These are phyloP conservation scores for Drosophila subobscura DNA, from an alignment of 1,140 invertebrate species.

Conservation along the genomic window DNA sequence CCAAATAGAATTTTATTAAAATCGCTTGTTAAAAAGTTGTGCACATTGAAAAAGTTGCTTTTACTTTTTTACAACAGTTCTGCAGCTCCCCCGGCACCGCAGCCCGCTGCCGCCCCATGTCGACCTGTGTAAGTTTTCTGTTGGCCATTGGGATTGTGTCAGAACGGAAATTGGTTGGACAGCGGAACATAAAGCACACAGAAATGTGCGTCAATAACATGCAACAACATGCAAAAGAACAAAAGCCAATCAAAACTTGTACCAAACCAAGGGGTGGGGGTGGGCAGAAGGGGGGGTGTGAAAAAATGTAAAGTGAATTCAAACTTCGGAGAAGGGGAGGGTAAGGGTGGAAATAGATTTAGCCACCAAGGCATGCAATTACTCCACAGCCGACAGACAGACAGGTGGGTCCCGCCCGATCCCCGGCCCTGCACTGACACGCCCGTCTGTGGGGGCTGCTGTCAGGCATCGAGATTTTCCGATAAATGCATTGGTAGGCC, in stretches of 20 bases:
- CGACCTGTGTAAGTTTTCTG: slow-evolving; percentile 1
- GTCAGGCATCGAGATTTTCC: slow-evolving; percentile 61
- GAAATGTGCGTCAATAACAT: slow-evolving; percentile 72
- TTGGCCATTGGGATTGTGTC: slow-evolving; percentile 63
- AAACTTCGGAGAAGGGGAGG: slow-evolving; percentile 12
- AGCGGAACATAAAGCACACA: slow-evolving; percentile 70
- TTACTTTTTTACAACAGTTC: slow-evolving; percentile 1
- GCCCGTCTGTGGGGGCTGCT: slow-evolving; percentile 57
- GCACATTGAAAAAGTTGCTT: slow-evolving; percentile 68
- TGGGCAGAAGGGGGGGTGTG: slow-evolving; percentile 1
- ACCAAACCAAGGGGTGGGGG: slow-evolving; percentile 17
- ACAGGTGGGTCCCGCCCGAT: not conserved
- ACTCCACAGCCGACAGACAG: slow-evolving; percentile 21
- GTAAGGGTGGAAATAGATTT: slow-evolving; percentile 49
- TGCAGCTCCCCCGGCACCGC: not conserved
- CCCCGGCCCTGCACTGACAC: slow-evolving; percentile 17
- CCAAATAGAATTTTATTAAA: slow-evolving; percentile 82
- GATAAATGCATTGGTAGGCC: slow-evolving; percentile 47
- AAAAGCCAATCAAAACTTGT: slow-evolving; percentile 76
- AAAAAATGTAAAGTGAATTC: slow-evolving; percentile 36
- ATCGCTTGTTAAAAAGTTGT: slow-evolving; percentile 80
- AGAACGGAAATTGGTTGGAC: slow-evolving; percentile 72
- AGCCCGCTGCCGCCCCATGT: not conserved
- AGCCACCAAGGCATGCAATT: slow-evolving; percentile 46
- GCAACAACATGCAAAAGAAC: slow-evolving; percentile 42